These are phyloP conservation scores for Nyctalus aviator DNA, from an alignment of 2,797 vertebrate species.

Conservation along the genomic window DNA sequence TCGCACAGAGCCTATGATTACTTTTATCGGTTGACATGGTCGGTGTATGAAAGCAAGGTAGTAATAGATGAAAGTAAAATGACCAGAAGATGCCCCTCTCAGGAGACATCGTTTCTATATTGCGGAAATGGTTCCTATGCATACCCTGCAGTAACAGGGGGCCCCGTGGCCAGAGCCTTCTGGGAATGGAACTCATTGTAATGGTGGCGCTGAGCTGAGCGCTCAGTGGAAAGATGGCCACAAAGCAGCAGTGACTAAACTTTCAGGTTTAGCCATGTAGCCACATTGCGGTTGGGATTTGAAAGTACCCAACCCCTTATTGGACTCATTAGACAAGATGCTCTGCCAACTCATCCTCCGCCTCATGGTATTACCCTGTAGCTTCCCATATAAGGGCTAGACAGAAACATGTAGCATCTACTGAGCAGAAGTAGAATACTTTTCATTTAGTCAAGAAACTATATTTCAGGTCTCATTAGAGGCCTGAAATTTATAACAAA, in stretches of 20 bases:
- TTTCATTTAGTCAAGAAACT: background rate
- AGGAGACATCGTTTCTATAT: background rate
- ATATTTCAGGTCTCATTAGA: background rate
- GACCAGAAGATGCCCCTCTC: background rate
- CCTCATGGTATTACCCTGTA: background rate
- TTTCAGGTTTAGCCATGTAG: background rate
- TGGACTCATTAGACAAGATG: background rate
- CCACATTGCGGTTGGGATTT: background rate
- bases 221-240: background rate
- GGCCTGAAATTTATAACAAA: background rate
- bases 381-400: background rate
- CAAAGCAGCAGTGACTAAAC: background rate
- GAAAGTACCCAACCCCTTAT: background rate
- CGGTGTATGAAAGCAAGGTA: background rate
- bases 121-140: background rate
- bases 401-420: background rate
- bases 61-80: background rate
- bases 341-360: background rate
- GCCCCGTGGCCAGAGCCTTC: background rate
- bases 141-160: background rate
- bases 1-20: background rate
- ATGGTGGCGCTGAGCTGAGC: background rate
- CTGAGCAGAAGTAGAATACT: slow-evolving; percentile 5
- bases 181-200: background rate
- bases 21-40: slow-evolving; percentile 31